These are phyloP conservation scores for Sciurus carolinensis DNA, from an alignment of 2,797 vertebrate genomes.

Conservation along the genomic window DNA sequence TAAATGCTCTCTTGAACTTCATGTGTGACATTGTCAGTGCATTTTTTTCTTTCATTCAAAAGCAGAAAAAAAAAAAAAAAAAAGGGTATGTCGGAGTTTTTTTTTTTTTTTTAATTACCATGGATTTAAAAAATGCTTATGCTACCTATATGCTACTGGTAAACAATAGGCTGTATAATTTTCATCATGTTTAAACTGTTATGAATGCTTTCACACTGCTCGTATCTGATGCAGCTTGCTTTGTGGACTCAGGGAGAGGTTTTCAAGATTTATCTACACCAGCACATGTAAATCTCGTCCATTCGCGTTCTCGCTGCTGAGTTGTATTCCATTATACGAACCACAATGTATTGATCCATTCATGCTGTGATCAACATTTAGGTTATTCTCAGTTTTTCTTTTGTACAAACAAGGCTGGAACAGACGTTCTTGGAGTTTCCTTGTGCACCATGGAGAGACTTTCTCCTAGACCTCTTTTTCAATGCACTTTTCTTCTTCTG, in stretches of 20 bases:
- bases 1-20: background rate
- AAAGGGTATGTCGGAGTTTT: fast-evolving
- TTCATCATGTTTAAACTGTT: background rate
- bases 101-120: background rate
- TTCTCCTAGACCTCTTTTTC: background rate
- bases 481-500: fast-evolving
- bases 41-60: conserved; percentile 25
- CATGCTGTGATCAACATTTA: conserved; percentile 8
- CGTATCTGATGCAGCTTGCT: too few relatives aligned
- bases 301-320: background rate
- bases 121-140: background rate
- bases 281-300: background rate
- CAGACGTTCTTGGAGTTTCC: background rate
- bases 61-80: background rate
- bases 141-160: background rate
- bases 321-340: background rate
- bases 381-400: conserved; percentile 54
- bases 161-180: background rate
- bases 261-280: background rate
- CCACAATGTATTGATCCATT: background rate
- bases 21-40: background rate
- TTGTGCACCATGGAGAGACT: background rate
- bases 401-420: background rate
- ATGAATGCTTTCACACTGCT: background rate
- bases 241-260: background rate